phyloP scores from a whole-genome alignment of 2,888 invertebrate genomes.

The Xylota segnis region DNA sequence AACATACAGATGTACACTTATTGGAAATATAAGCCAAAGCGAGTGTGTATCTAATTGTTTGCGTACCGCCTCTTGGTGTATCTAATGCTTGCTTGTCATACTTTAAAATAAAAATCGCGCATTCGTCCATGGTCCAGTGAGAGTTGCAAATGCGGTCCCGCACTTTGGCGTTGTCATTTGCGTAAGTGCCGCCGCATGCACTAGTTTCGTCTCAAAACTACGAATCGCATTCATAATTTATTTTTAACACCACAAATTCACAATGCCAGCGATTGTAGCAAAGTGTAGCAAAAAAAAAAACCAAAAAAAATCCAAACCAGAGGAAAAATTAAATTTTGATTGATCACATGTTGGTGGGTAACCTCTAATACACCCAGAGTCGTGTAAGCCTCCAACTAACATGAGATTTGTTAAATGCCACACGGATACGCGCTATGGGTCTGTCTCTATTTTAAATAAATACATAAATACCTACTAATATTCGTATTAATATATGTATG shows the following conservation, averaged over 20 bases:
- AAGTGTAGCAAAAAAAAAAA: slow-evolving; percentile 51
- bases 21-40: too few relatives aligned
- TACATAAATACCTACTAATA: slow-evolving; percentile 13
- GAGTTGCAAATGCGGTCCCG: slow-evolving; percentile 14
- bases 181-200: slow-evolving; percentile 30
- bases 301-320: slow-evolving; percentile 24
- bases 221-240: slow-evolving; percentile 47
- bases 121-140: slow-evolving; percentile 42
- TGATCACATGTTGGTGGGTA: slow-evolving; percentile 68
- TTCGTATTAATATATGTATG: not conserved
- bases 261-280: slow-evolving; percentile 71
- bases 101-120: not conserved
- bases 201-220: slow-evolving; percentile 26
- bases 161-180: slow-evolving; percentile 26
- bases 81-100: not conserved
- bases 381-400: slow-evolving; percentile 71
- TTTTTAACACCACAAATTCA: slow-evolving; percentile 65
- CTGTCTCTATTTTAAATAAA: slow-evolving; percentile 41
- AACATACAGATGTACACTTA: too few relatives aligned
- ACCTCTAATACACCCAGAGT: slow-evolving; percentile 67
- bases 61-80: too few relatives aligned
- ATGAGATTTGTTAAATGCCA: slow-evolving; percentile 70
- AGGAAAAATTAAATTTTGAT: slow-evolving; percentile 66
- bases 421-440: slow-evolving; percentile 21
- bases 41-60: too few relatives aligned